Evolutionary conservation across 2,888 invertebrate species (phyloP).

Genomic region (Conomelus anceps): DNA sequence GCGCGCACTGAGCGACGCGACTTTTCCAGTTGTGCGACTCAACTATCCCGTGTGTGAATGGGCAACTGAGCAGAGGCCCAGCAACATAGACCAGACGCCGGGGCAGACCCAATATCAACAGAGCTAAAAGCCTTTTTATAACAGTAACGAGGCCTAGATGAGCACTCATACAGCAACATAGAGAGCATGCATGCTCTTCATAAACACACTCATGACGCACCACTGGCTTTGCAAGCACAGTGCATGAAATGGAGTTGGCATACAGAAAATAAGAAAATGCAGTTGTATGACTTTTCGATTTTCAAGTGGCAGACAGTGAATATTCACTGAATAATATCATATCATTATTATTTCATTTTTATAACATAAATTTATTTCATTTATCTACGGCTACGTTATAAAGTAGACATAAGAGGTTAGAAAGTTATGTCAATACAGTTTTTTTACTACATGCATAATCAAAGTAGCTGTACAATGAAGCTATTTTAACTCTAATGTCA

Average conservation of each 20-base stretch:
- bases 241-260: background rate
- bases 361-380: no score
- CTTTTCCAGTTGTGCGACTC: background rate
- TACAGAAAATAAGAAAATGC: background rate
- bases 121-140: background rate
- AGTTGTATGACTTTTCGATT: no score
- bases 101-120: background rate
- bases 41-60: no score
- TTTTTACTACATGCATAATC: no score
- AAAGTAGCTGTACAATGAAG: no score
- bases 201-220: background rate
- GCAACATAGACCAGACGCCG: background rate
- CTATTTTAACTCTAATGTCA: no score
- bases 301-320: no score
- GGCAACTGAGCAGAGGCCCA: background rate
- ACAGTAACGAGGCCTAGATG: background rate
- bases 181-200: background rate
- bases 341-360: no score
- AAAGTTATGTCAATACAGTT: no score
- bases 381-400: no score
- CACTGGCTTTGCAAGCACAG: background rate
- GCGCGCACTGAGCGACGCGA: background rate
- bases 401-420: no score
- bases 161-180: background rate
- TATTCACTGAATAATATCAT: no score